Percentiles rank a stretch among this genome's conserved stretches.
Evolutionary conservation across 2,113 vertebrate genomes (phyloP).

Genomic region (Tupaia chinensis): DNA sequence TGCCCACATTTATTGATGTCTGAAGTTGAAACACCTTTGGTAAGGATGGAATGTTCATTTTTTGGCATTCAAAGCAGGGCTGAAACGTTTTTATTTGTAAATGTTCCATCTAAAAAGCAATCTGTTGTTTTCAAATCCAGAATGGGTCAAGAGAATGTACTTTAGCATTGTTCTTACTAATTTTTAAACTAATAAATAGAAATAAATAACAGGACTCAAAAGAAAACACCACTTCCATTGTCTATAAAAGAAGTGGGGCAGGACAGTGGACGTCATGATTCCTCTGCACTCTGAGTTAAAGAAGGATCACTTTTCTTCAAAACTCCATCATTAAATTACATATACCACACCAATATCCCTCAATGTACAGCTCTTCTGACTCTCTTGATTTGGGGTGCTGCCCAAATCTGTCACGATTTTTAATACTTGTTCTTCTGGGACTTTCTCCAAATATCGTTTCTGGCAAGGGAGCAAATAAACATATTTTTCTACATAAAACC

Average conservation of each 20-base stretch:
- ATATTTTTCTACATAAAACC: not conserved
- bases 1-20: not conserved
- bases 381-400: not conserved
- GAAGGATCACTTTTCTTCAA: not conserved
- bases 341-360: not conserved
- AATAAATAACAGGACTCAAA: not conserved
- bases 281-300: not conserved
- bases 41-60: not conserved
- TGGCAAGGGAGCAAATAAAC: not conserved
- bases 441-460: not conserved
- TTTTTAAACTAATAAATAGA: slow-evolving; percentile 5
- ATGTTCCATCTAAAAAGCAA: not conserved
- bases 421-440: not conserved
- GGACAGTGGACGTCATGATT: not conserved
- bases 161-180: not conserved
- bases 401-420: slow-evolving; percentile 11
- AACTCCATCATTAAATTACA: not conserved
- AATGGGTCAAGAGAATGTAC: not conserved
- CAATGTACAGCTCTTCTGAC: not conserved
- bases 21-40: not conserved
- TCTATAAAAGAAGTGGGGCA: not conserved
- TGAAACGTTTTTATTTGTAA: not conserved
- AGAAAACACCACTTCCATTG: not conserved
- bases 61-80: not conserved
- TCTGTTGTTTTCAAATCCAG: slow-evolving; percentile 2